phyloP scores from a whole-genome alignment of 2,113 vertebrate genomes.

The Delphinapterus leucas region DNA sequence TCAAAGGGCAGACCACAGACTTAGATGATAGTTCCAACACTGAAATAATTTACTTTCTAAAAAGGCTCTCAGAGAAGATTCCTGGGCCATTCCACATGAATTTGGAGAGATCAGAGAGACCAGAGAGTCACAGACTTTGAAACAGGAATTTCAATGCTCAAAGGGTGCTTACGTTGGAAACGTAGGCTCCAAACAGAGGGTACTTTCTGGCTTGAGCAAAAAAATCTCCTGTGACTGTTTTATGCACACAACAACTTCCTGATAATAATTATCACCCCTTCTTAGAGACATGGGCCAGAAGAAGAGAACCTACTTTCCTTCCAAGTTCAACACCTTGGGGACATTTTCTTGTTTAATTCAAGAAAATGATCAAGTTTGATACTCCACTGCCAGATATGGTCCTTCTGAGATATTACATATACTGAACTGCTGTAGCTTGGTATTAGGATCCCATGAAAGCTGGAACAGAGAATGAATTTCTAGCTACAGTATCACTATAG shows the following conservation, averaged over 20 bases:
- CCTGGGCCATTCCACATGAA: conserved; percentile 63
- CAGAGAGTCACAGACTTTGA: background rate
- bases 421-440: conserved; percentile 72
- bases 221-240: conserved; percentile 51
- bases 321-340: background rate
- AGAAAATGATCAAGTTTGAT: conserved; percentile 76
- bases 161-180: conserved; percentile 58
- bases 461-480: conserved; percentile 56
- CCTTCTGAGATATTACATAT: conserved; percentile 66
- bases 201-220: conserved; percentile 57
- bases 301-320: background rate
- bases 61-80: conserved; percentile 47
- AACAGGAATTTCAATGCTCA: conserved; percentile 77
- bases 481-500: conserved; percentile 34
- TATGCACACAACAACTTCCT: conserved; percentile 70
- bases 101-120: conserved; percentile 59
- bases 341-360: background rate
- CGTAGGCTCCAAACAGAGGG: conserved; percentile 58
- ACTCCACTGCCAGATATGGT: conserved; percentile 36
- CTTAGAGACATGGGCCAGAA: conserved; percentile 57
- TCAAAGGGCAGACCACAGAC: conserved; percentile 61
- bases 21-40: conserved; percentile 65
- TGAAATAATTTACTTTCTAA: conserved; percentile 68
- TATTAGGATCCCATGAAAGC: conserved; percentile 23
- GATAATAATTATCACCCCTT: conserved; percentile 63